phyloP scores from a whole-genome alignment of 2,797 vertebrate genomes.

The Phataginus tetradactyla region DNA sequence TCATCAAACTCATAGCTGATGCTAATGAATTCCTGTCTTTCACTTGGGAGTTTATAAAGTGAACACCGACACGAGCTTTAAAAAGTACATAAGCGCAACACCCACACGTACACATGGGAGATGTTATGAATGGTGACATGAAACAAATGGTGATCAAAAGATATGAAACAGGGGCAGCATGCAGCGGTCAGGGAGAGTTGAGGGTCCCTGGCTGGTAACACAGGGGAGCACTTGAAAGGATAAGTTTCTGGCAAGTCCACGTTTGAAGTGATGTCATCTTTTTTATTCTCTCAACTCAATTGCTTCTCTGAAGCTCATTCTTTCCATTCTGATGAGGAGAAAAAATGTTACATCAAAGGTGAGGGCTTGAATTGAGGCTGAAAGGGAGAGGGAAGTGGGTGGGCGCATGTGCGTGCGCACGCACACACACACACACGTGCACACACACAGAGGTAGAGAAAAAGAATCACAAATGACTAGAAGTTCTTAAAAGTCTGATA shows the following conservation, averaged over 20 bases:
- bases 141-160: slow-evolving; percentile 60
- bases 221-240: slow-evolving; percentile 78
- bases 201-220: slow-evolving; percentile 51
- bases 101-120: background rate
- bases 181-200: slow-evolving; percentile 28
- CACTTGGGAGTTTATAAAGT: slow-evolving; percentile 46
- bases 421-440: no score
- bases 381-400: slow-evolving; percentile 69
- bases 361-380: slow-evolving; percentile 79
- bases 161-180: background rate
- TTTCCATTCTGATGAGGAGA: slow-evolving; percentile 86
- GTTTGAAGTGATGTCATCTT: slow-evolving; percentile 87
- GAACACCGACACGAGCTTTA: slow-evolving; percentile 58
- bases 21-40: slow-evolving; percentile 20
- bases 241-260: slow-evolving; percentile 81
- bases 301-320: slow-evolving; percentile 85
- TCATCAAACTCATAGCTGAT: slow-evolving; percentile 45
- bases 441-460: background rate
- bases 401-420: accelerated
- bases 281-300: slow-evolving; percentile 84
- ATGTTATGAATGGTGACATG: slow-evolving; percentile 28
- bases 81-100: background rate
- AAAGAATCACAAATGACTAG: slow-evolving; percentile 84
- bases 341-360: slow-evolving; percentile 87
- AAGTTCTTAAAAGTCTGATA: slow-evolving; percentile 87